Percentiles rank a stretch among this genome's conserved stretches.
phyloP scores from a whole-genome alignment of 2,888 invertebrate species.

The Netelia virgata region DNA sequence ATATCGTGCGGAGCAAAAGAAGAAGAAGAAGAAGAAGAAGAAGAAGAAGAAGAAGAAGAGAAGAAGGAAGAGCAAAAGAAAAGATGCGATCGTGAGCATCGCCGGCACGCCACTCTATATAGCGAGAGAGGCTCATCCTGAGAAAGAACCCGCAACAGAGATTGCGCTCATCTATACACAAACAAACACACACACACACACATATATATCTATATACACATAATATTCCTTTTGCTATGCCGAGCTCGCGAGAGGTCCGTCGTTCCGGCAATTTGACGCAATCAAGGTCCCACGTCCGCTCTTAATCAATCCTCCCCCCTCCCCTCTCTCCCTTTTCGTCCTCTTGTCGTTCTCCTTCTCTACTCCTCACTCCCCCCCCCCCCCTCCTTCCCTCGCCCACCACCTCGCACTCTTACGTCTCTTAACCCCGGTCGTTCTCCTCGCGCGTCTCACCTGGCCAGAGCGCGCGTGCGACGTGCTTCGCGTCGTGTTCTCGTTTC shows the following conservation, averaged over 20 bases:
- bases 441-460: background rate
- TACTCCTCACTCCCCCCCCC: conserved; percentile 64
- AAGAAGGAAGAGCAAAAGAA: conserved; percentile 45
- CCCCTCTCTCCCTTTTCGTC: conserved; percentile 76
- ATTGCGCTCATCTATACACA: background rate
- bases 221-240: conserved; percentile 48
- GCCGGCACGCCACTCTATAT: conserved; percentile 1
- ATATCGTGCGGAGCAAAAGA: conserved; percentile 11
- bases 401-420: conserved; percentile 79
- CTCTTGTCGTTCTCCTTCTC: conserved; percentile 62
- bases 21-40: conserved; percentile 37
- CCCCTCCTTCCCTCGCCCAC: conserved; percentile 79
- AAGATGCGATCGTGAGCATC: conserved; percentile 42
- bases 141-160: conserved; percentile 10
- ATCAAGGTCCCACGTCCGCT: conserved; percentile 74
- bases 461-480: background rate
- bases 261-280: conserved; percentile 77
- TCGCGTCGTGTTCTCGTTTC: background rate
- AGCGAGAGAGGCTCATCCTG: background rate
- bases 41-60: conserved; percentile 30
- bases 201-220: background rate
- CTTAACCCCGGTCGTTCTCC: background rate
- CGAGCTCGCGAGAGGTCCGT: conserved; percentile 62
- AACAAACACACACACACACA: background rate
- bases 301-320: conserved; percentile 72